Base-by-base conservation (phyloP, 2,113 vertebrate species). In the Oryctolagus cuniculus region DNA sequence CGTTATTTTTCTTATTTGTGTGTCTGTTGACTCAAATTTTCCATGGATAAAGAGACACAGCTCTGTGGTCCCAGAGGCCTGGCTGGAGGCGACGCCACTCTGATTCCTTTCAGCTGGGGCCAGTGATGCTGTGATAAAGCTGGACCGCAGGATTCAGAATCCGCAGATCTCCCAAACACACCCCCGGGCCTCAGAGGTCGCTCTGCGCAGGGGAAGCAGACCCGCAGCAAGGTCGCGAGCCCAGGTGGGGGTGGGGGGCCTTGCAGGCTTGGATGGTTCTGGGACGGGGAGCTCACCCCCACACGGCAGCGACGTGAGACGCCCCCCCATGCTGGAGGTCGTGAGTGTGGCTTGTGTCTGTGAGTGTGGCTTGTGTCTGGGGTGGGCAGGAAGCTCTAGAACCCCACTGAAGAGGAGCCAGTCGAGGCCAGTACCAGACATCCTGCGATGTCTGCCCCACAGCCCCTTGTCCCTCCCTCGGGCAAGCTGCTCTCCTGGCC, bases 11-110 rank as follows among this genome's bases (percentile, higher is more conserved):
- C 15, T 87, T 72, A 89, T 87, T 82, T 89, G 77, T 92, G 90
- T 95, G 94, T 95, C 81, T 3, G 64, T 85, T 95, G 91, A 96
- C 81, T 97, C 95, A 94, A 4, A 90, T 93, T 97, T 96, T 96
- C 97, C 91, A 0, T 64, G 85, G 89, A 72, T 73, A 85, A 73
- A 91, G 91, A 94, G 74, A 70, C 74, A 25, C 53, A 10, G 27
- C 15, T n/a, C 94, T 63, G 67, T 8, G 86, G 82, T 86, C 34
- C 72, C 25, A 31, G 67, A 10, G 13, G 84, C 55, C 67, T 51
- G 10, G 87, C 90, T 95, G 69, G 84, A 94, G 96, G 84, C 74
- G 34, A 12, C 1, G 7, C 58, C 87, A 19, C 58, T 25, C 63
- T 70, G 70, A 34, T 83, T 89, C 70, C 91, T 95, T 95, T 94